A percentile compares a stretch with the other conserved stretches of the same genome.
Conservation (phyloP, 2,888 invertebrate genomes). For the Sesia bembeciformis region DNA sequence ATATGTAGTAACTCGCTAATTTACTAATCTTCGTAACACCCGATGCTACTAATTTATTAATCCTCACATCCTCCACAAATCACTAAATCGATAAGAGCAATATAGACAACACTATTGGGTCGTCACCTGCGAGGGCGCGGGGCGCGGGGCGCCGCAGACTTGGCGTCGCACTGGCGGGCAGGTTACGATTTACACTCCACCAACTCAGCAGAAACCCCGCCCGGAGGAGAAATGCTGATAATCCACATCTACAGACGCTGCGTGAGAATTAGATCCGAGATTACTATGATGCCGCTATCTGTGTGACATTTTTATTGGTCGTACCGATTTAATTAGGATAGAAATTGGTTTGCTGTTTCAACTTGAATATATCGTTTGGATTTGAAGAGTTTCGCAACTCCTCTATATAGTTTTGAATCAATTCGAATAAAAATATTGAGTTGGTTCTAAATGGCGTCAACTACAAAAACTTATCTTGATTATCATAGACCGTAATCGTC, state of each 20-base stretch:
- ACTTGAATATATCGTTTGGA: too few relatives aligned
- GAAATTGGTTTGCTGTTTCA: slow-evolving; percentile 19
- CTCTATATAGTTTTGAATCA: too few relatives aligned
- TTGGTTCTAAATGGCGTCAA: too few relatives aligned
- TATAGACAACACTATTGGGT: slow-evolving; percentile 25
- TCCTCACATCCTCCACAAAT: too few relatives aligned
- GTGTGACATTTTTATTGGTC: slow-evolving; percentile 44
- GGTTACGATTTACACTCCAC: slow-evolving; percentile 74
- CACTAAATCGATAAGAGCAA: background rate
- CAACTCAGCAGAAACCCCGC: slow-evolving; percentile 68
- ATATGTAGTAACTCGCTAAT: too few relatives aligned
- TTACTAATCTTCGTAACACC: too few relatives aligned
- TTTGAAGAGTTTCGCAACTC: too few relatives aligned
- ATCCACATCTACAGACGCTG: slow-evolving; percentile 57
- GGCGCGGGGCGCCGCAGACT: slow-evolving; percentile 31
- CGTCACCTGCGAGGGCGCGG: slow-evolving; percentile 59
- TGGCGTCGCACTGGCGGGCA: slow-evolving; percentile 70
- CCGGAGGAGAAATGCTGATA: slow-evolving; percentile 67
- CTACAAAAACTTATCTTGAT: too few relatives aligned
- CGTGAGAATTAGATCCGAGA: slow-evolving; percentile 67
- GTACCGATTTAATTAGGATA: slow-evolving; percentile 38
- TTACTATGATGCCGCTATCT: slow-evolving; percentile 44
- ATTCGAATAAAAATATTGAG: too few relatives aligned
- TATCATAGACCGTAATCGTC: too few relatives aligned
- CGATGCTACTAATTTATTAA: too few relatives aligned